These are phyloP conservation scores for Cheilosia pagana DNA, from an alignment of 2,888 invertebrate genomes.

Conservation along the genomic window DNA sequence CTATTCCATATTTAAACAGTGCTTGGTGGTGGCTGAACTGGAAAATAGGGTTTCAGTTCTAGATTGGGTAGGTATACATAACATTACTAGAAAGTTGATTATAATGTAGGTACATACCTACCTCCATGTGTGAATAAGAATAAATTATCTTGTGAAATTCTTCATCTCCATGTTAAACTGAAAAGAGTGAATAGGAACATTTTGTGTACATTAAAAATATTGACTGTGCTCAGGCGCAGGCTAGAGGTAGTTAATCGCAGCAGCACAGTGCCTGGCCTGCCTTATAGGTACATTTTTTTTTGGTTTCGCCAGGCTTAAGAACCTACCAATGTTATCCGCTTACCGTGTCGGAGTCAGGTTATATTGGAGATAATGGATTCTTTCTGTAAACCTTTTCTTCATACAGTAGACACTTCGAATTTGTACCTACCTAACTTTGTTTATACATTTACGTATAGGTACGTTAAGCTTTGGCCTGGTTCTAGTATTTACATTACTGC, in stretches of 20 bases:
- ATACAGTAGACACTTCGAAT: not conserved
- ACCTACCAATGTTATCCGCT: conserved; percentile 34
- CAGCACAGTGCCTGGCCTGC: not conserved
- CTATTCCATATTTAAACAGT: conserved; percentile 1
- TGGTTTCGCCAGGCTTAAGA: conserved; percentile 6
- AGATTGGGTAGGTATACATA: not conserved
- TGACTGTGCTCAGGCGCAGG: conserved; percentile 30
- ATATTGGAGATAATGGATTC: conserved; percentile 28
- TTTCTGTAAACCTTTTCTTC: not conserved
- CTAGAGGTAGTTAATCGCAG: conserved; percentile 9
- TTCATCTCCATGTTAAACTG: conserved; percentile 23
- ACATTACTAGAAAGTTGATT: not conserved
- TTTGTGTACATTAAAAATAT: conserved; percentile 21
- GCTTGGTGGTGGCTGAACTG: not conserved
- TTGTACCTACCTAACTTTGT: not conserved
- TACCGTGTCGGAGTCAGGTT: conserved; percentile 30
- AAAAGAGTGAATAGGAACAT: not conserved
- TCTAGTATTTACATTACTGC: conserved; percentile 18
- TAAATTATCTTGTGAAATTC: conserved; percentile 28
- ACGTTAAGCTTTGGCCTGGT: too few relatives aligned
- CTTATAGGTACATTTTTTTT: not conserved
- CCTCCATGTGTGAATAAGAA: not conserved
- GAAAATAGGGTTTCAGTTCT: conserved; percentile 34
- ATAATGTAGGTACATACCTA: too few relatives aligned
- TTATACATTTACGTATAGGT: not conserved